phyloP scores from a whole-genome alignment of 1,140 invertebrate species.

The Eubasilissa regina region DNA sequence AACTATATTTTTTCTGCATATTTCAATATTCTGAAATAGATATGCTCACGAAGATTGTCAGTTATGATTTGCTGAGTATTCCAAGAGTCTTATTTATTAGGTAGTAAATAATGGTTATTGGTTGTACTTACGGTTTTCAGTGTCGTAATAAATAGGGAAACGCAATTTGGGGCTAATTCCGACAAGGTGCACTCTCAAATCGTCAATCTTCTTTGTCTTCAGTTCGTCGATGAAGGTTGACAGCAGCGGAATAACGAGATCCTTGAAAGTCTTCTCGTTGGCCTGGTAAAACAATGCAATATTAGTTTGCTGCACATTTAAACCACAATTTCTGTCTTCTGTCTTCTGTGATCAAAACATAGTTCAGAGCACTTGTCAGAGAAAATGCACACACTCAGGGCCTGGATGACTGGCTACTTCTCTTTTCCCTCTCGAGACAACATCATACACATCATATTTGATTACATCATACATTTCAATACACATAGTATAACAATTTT shows the following conservation, averaged over 20 bases:
- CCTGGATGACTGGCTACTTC: background rate
- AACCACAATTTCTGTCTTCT: background rate
- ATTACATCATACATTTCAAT: too few relatives aligned
- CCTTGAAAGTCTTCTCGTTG: constrained; percentile 67
- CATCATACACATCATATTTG: too few relatives aligned
- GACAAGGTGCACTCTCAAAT: constrained; percentile 69
- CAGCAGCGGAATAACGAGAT: constrained; percentile 70
- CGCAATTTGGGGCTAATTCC: constrained; percentile 65
- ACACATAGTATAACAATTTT: too few relatives aligned
- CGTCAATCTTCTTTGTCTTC: constrained; percentile 67
- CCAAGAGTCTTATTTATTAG: too few relatives aligned
- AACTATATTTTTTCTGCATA: too few relatives aligned
- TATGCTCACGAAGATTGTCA: too few relatives aligned
- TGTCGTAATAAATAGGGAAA: constrained; percentile 68
- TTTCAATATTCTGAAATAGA: too few relatives aligned
- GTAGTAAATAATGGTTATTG: too few relatives aligned
- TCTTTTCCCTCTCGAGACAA: too few relatives aligned
- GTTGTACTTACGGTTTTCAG: constrained; percentile 65
- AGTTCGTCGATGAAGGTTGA: constrained; percentile 69
- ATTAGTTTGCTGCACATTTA: background rate
- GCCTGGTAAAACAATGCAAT: background rate
- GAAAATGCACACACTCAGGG: background rate
- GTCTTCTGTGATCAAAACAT: background rate
- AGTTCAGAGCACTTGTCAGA: background rate
- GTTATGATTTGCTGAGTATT: too few relatives aligned